Percentiles rank a stretch among this genome's conserved stretches.
phyloP scores from a whole-genome alignment of 2,888 invertebrate genomes.

The Hipparchia semele region DNA sequence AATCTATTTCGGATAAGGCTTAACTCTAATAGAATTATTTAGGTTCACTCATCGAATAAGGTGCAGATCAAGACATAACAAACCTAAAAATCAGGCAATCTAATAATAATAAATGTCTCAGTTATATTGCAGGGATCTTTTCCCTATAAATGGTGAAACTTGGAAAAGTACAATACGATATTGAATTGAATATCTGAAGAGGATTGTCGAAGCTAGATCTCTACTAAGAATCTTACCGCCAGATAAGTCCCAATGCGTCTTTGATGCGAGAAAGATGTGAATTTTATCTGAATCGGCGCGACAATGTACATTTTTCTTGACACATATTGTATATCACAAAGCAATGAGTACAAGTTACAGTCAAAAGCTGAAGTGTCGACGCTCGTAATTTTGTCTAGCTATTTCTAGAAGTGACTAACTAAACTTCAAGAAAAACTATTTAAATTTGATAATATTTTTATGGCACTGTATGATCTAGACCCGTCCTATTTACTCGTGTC shows the following conservation, averaged over 20 bases:
- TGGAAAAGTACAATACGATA: constrained; percentile 33
- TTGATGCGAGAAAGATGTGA: constrained; percentile 37
- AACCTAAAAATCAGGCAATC: background rate
- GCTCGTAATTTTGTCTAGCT: background rate
- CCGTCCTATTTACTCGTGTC: too few relatives aligned
- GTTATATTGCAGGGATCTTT: constrained; percentile 11
- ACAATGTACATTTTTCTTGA: constrained; percentile 24
- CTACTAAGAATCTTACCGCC: constrained; percentile 32
- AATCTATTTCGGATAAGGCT: too few relatives aligned
- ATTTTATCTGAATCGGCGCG: constrained; percentile 32
- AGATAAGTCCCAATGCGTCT: constrained; percentile 37
- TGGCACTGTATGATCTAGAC: too few relatives aligned
- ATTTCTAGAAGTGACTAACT: background rate
- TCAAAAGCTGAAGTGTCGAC: background rate
- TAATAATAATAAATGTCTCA: background rate
- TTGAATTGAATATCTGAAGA: constrained; percentile 33
- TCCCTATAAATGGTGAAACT: constrained; percentile 17
- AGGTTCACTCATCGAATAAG: background rate
- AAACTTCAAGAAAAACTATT: too few relatives aligned
- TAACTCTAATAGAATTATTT: too few relatives aligned
- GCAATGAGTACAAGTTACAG: background rate
- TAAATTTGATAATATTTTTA: too few relatives aligned
- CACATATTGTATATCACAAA: constrained; percentile 4
- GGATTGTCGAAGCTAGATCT: constrained; percentile 34
- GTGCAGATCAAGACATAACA: background rate